Evolutionary conservation across 2,888 invertebrate genomes (phyloP).

Genomic region (Cistogaster globosa): DNA sequence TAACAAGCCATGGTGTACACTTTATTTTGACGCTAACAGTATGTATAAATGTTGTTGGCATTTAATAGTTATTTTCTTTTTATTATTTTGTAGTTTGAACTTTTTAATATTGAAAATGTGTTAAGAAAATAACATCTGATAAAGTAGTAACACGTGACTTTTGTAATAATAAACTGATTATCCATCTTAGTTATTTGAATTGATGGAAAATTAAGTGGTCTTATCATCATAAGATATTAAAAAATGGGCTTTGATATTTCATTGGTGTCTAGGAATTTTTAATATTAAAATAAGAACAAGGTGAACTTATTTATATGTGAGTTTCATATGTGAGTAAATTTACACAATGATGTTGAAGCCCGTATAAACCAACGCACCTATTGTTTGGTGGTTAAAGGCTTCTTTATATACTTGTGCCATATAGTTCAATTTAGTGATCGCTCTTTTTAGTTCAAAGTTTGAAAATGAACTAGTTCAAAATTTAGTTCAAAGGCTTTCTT

Average conservation of each 20-base stretch:
- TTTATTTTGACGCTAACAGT: no score
- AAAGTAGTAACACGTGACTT: conserved; percentile 54
- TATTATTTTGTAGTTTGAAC: conserved; percentile 6
- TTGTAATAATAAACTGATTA: conserved; percentile 63
- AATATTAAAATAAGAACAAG: not conserved
- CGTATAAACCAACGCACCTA: no score
- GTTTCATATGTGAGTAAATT: not conserved
- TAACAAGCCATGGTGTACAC: no score
- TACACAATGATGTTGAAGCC: no score
- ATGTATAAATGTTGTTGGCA: not conserved
- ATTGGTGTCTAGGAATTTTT: not conserved
- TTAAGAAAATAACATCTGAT: conserved; percentile 45
- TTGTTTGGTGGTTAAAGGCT: no score
- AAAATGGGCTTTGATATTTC: conserved; percentile 12
- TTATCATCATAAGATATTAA: conserved; percentile 1
- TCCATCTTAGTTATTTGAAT: conserved; percentile 8
- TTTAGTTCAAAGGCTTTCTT: no score
- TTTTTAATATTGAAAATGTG: conserved; percentile 52
- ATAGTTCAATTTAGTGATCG: no score
- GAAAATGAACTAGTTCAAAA: no score
- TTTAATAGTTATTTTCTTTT: conserved; percentile 20
- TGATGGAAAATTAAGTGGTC: not conserved
- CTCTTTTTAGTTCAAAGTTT: no score
- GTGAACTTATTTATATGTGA: not conserved
- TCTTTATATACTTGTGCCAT: no score